Conservation (phyloP, 2,888 invertebrate genomes). For the Pegoplata infirma region DNA sequence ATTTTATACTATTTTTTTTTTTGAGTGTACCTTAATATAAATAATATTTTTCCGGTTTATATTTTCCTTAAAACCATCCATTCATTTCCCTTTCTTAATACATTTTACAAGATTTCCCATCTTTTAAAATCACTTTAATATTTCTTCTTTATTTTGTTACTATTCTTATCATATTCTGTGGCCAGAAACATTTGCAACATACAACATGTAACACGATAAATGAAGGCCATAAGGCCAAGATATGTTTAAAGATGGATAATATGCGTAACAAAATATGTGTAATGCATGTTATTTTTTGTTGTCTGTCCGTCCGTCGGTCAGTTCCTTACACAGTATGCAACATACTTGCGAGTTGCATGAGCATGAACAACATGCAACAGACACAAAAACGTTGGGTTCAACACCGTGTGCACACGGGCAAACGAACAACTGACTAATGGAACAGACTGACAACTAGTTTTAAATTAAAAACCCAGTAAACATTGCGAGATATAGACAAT, state of each 20-base stretch:
- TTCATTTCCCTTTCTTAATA: too few species aligned
- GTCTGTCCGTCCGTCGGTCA: neutral
- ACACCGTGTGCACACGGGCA: neutral
- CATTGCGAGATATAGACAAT: too few species aligned
- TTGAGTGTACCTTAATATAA: too few species aligned
- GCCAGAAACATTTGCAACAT: conserved; percentile 34
- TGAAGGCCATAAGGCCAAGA: conserved; percentile 58
- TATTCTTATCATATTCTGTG: conserved; percentile 32
- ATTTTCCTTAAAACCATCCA: too few species aligned
- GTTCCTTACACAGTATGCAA: neutral
- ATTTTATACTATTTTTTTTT: too few species aligned
- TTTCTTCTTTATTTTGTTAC: too few species aligned
- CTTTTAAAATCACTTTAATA: too few species aligned
- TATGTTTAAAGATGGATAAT: conserved; percentile 46
- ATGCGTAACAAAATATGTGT: conserved; percentile 58
- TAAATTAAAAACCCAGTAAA: too few species aligned
- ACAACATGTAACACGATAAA: conserved; percentile 47
- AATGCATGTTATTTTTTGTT: conserved; percentile 19
- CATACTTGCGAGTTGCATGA: neutral
- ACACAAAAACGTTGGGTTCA: too few species aligned
- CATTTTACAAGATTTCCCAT: too few species aligned
- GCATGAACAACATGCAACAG: neutral
- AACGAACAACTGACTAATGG: neutral
- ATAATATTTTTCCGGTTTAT: too few species aligned
- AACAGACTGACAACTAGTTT: too few species aligned